phyloP scores from a whole-genome alignment of 1,140 invertebrate genomes.

The Drosophila leontia region DNA sequence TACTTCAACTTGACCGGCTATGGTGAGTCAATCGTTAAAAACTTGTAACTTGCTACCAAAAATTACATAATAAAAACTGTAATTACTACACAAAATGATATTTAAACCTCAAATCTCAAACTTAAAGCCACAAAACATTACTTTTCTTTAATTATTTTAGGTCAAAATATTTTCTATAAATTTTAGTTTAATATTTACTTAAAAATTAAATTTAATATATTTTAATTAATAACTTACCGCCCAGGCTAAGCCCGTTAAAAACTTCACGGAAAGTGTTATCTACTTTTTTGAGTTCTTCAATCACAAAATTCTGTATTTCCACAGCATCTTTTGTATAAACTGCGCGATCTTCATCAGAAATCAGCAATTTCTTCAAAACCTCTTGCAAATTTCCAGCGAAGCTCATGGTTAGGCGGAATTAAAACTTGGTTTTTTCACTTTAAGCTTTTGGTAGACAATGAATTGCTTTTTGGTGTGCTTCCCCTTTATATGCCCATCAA shows the following conservation, averaged over 20 bases:
- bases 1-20: not conserved
- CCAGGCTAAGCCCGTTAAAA: constrained; percentile 38
- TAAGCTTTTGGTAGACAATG: not conserved
- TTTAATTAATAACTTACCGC: constrained; percentile 22
- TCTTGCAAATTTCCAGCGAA: constrained; percentile 2
- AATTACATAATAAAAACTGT: not conserved
- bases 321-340: constrained; percentile 19
- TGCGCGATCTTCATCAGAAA: constrained; percentile 10
- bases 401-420: constrained; percentile 1
- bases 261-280: constrained; percentile 14
- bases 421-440: accelerated
- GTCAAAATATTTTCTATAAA: too few species aligned
- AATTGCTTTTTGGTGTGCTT: not conserved
- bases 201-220: too few species aligned
- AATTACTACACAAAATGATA: not conserved
- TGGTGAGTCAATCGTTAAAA: not conserved
- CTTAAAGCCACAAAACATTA: too few species aligned
- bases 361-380: constrained; percentile 14
- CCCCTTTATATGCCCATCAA: not conserved
- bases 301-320: constrained; percentile 30
- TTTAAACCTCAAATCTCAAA: not conserved
- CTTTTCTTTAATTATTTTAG: not conserved
- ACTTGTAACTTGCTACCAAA: not conserved
- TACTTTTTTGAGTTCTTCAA: constrained; percentile 25
- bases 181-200: not conserved